Percentiles rank a stretch among this genome's conserved stretches.
Conservation (phyloP, 2,797 vertebrate species). For the Eupleurogrammus muticus region DNA sequence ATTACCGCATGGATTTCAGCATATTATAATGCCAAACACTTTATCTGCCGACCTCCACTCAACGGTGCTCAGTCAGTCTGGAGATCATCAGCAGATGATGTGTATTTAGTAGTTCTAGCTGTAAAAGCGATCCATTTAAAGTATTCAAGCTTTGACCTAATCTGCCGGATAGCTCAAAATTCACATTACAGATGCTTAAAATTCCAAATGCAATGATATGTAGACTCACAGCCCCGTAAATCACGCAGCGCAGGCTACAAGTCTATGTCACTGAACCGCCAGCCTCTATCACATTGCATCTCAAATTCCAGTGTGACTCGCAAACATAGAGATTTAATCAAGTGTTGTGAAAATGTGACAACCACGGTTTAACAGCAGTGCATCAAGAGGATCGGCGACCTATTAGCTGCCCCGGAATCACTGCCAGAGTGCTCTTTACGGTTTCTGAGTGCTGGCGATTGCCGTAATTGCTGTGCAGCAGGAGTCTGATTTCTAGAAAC, state of each 20-base stretch:
- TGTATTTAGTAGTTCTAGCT: constrained; percentile 27
- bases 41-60: constrained; percentile 54
- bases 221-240: constrained; percentile 33
- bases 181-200: constrained; percentile 35
- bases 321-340: constrained; percentile 62
- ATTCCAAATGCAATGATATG: constrained; percentile 31
- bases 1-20: constrained; percentile 73
- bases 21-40: constrained; percentile 69
- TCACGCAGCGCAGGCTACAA: constrained; percentile 21
- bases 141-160: constrained; percentile 30
- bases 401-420: constrained; percentile 51
- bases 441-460: constrained; percentile 60
- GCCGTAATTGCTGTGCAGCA: constrained; percentile 58
- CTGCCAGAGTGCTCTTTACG: constrained; percentile 48
- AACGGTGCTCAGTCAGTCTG: constrained; percentile 49
- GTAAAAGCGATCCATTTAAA: constrained; percentile 28
- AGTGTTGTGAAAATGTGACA: constrained; percentile 62
- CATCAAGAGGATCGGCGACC: constrained; percentile 23
- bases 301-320: constrained; percentile 51
- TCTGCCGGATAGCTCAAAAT: constrained; percentile 25
- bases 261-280: constrained; percentile 20
- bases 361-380: constrained; percentile 49
- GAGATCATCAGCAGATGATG: constrained; percentile 59
- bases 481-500: constrained; percentile 43
- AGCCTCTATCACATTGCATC: constrained; percentile 44